These are phyloP conservation scores for Dasypolia templi DNA, from an alignment of 2,888 invertebrate genomes.

Conservation along the genomic window DNA sequence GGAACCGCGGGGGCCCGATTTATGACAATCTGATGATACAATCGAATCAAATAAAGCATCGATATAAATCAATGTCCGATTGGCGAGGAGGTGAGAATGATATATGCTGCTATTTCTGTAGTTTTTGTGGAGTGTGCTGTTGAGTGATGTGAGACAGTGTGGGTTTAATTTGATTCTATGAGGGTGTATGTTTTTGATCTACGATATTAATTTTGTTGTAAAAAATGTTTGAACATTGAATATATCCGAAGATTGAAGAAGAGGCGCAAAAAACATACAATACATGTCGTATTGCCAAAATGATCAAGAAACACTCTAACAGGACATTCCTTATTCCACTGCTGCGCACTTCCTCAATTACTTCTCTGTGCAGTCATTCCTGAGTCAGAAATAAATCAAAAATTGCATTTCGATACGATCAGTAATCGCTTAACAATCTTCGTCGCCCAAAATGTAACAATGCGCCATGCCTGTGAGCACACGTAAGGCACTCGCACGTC, in stretches of 20 bases:
- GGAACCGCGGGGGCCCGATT: slow-evolving; percentile 79
- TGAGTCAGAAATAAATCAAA: slow-evolving; percentile 26
- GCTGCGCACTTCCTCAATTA: neutral
- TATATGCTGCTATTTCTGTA: slow-evolving; percentile 70
- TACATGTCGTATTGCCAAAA: neutral
- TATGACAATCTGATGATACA: slow-evolving; percentile 90
- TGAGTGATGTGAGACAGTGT: slow-evolving; percentile 22
- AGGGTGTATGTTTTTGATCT: neutral
- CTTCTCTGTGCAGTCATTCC: neutral
- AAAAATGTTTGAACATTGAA: no score
- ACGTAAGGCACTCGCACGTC: slow-evolving; percentile 51
- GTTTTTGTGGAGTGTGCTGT: slow-evolving; percentile 45
- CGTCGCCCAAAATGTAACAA: slow-evolving; percentile 50
- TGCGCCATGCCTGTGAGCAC: slow-evolving; percentile 39
- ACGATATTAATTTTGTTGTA: neutral
- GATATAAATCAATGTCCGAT: slow-evolving; percentile 89
- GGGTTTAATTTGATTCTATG: slow-evolving; percentile 37
- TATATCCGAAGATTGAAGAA: neutral
- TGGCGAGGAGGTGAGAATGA: slow-evolving; percentile 79
- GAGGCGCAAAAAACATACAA: neutral
- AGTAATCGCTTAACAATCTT: slow-evolving; percentile 27
- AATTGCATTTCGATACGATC: slow-evolving; percentile 16
- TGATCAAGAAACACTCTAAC: neutral
- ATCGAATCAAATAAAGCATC: slow-evolving; percentile 89
- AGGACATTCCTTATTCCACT: neutral